A percentile compares a stretch with the other conserved stretches of the same genome.
phyloP scores from a whole-genome alignment of 2,888 invertebrate species.

The Apotomis capreana region DNA sequence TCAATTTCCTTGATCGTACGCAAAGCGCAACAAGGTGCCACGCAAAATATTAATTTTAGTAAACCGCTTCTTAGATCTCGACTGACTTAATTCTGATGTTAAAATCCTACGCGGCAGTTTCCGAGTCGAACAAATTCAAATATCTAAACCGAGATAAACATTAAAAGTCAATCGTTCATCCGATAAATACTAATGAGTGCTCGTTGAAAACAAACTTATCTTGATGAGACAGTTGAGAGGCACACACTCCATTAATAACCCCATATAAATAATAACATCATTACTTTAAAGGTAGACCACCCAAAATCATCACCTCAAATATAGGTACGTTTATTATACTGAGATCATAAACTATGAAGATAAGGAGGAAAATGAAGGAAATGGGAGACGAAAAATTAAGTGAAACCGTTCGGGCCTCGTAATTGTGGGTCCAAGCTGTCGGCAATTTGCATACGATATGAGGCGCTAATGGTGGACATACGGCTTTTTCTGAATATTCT shows the following conservation, averaged over 20 bases:
- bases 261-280: conserved; percentile 79
- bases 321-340: conserved; percentile 60
- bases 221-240: conserved; percentile 74
- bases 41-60: too few relatives aligned
- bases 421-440: conserved; percentile 65
- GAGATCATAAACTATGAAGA: conserved; percentile 68
- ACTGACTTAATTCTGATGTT: background rate
- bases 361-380: conserved; percentile 69
- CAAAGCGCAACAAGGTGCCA: too few relatives aligned
- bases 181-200: conserved; percentile 76
- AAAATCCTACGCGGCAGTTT: conserved; percentile 49
- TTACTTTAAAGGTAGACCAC: conserved; percentile 74
- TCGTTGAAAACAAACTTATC: conserved; percentile 77
- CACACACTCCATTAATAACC: conserved; percentile 74
- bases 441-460: conserved; percentile 79
- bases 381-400: conserved; percentile 66
- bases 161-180: conserved; percentile 74
- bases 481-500: conserved; percentile 69
- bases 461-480: conserved; percentile 76
- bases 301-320: conserved; percentile 79
- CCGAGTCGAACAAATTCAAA: conserved; percentile 66
- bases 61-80: too few relatives aligned
- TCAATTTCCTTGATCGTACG: too few relatives aligned
- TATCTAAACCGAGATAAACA: conserved; percentile 65
- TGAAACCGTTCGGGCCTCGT: conserved; percentile 59